Base-by-base conservation (phyloP, 1,140 invertebrate species). In the Triops longicaudatus region DNA sequence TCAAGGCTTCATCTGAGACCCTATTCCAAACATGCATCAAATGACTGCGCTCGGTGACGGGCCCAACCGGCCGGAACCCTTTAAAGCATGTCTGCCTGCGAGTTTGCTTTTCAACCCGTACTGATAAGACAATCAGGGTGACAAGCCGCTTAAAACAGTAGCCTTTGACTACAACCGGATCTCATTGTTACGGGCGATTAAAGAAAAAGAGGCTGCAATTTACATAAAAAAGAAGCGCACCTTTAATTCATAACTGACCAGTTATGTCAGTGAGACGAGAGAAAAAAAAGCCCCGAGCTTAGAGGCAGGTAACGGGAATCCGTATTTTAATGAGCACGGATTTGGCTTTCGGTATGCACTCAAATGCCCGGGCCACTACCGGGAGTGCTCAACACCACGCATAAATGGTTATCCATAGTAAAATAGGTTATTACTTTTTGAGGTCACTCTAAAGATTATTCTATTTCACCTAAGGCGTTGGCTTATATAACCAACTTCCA, bases 221-320 rank as follows among this genome's bases (percentile, higher is more conserved):
- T 37, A 7, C 31, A 37, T 2, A 37, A 22, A 5, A 63, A 63
- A n/a, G 50, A 63, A 63, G 17, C 22, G 17, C 14, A 63, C 22
- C 50, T 63, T 63, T 7, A 14, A 0, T 63, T 63, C 17, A 3
- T 63, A 63, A 63, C 50, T 37, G 50, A 63, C 50, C 50, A 22
- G 50, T 22, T 63, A 9, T 63, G 50, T 63, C 50, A 63, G 50
- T 7, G 10, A 63, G 50, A 63, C 17, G n/a, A 63, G 50, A 63
- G 1, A 22, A n/a, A 63, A 63, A 5, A 63, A 4, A 63, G 50
- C 22, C n/a, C 17, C 10, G 10, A n/a, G 50, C 43, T 44, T 44
- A 44, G 17, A 44, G 43, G 43, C 50, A 63, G 17, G 50, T 63
- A 63, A 63, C 50, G 50, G 50, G 50, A 63, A 63, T 63, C 50